These are phyloP conservation scores for Dasysyrphus albostriatus DNA, from an alignment of 2,888 invertebrate species.

Conservation along the genomic window DNA sequence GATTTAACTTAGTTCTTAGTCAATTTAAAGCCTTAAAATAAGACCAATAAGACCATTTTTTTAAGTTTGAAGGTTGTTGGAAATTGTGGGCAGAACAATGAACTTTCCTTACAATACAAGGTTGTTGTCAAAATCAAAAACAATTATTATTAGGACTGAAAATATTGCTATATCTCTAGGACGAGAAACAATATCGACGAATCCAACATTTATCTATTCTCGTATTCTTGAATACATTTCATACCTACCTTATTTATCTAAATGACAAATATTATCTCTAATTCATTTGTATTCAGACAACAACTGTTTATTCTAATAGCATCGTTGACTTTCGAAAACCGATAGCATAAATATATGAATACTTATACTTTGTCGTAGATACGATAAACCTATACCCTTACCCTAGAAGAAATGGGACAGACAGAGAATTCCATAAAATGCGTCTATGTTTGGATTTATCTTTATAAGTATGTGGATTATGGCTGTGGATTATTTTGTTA, in stretches of 20 bases:
- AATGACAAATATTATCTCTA: conserved; percentile 4
- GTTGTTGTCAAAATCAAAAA: neutral
- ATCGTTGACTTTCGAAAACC: conserved; percentile 60
- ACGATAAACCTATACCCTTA: neutral
- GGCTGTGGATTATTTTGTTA: conserved; percentile 6
- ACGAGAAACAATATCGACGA: neutral
- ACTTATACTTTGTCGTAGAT: neutral
- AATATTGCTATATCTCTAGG: neutral
- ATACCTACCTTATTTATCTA: neutral
- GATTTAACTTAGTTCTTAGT: no score
- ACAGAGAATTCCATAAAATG: neutral
- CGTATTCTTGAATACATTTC: conserved; percentile 1
- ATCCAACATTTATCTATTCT: neutral
- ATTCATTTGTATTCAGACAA: conserved; percentile 66
- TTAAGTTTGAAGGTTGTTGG: no score
- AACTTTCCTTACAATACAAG: no score
- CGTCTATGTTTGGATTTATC: conserved; percentile 5
- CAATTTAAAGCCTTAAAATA: no score
- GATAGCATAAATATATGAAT: conserved; percentile 1
- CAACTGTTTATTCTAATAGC: conserved; percentile 49
- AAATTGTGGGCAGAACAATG: no score
- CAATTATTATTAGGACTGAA: neutral
- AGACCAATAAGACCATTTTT: no score
- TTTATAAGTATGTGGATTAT: conserved; percentile 12
- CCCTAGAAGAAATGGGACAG: neutral